Evolutionary conservation across 2,797 vertebrate species (phyloP).

Genomic region (Hipposideros larvatus): DNA sequence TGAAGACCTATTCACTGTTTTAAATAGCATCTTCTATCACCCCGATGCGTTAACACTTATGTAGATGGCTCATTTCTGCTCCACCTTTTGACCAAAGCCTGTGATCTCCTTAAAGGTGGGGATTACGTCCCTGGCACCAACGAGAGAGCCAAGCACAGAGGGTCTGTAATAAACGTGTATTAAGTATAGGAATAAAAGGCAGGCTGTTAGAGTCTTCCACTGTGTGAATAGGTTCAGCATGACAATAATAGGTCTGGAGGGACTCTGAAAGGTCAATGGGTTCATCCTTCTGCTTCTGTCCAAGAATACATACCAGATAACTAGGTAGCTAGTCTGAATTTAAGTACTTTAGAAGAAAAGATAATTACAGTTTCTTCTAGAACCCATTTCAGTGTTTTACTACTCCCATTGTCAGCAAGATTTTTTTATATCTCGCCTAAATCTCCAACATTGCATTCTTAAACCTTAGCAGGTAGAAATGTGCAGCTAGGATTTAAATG

Average conservation of each 20-base stretch:
- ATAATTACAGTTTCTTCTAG: conserved; percentile 74
- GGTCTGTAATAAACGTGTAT: conserved; percentile 66
- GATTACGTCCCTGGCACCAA: conserved; percentile 68
- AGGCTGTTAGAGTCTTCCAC: conserved; percentile 62
- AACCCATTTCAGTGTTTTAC: conserved; percentile 78
- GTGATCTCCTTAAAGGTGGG: conserved; percentile 70
- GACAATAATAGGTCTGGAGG: conserved; percentile 78
- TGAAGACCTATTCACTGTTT: conserved; percentile 69
- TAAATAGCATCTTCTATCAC: conserved; percentile 69
- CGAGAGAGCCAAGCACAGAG: conserved; percentile 57
- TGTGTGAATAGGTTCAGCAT: conserved; percentile 69
- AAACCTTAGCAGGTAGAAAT: conserved; percentile 71
- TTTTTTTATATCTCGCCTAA: conserved; percentile 66
- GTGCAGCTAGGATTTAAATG: conserved; percentile 21
- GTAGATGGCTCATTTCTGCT: conserved; percentile 59
- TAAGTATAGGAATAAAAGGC: conserved; percentile 75
- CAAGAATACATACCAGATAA: conserved; percentile 72
- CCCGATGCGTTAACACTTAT: conserved; percentile 34
- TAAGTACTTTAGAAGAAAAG: conserved; percentile 72
- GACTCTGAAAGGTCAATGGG: conserved; percentile 79
- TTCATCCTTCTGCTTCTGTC: conserved; percentile 75
- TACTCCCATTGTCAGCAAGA: conserved; percentile 76
- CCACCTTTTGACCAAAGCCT: conserved; percentile 79
- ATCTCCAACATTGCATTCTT: conserved; percentile 48
- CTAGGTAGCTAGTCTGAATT: conserved; percentile 73